Evolutionary conservation across 2,113 vertebrate genomes (phyloP), one percentile per base, ranked within the genome.

Genomic region (Tor tambroides): DNA sequence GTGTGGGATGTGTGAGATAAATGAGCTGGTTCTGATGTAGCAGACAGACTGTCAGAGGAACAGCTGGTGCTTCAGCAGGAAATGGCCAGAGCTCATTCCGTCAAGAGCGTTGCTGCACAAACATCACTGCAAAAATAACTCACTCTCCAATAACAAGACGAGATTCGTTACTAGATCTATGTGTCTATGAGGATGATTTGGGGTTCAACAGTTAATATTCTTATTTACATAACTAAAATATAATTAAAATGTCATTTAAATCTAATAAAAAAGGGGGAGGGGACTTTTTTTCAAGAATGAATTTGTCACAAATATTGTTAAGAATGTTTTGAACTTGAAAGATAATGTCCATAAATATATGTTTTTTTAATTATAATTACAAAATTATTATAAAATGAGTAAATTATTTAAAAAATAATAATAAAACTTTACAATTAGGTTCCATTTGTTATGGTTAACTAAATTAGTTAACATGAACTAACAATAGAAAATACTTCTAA

Each of bases 11-110:
- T 61, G 49, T 41, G 38, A 83, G 82, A 54, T 49, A 46, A 85
- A 77, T 88, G n/a, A 59, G 12, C 61, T 74, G 54, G 59, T 49
- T 56, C 35, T 35, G 85, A 83, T 86, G 85, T 86, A 80, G 86
- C 80, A 80, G 54, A 81, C 72, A 84, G 79, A 86, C 81, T 87
- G 87, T 88, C 87, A 83, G 82, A 80, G 19, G 77, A 76, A 82
- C 89, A 87, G 19, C 83, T 88, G 65, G 75, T 23, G 28, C 63
- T 81, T 51, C 83, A 84, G 56, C 49, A 63, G 49, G 89, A 63
- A 86, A 84, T 82, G 35, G 71, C 74, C 63, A 61, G 28, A 21
- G 43, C 51, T 14, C 49, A 63, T 41, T 78, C 84, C 65, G 56
- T 82, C 83, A 81, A 84, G 83, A 17, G 69, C 19, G 35, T 49